Evolutionary conservation across 2,888 invertebrate genomes (phyloP), one percentile per base, ranked within the genome.

Genomic region (Diarsia rubi): DNA sequence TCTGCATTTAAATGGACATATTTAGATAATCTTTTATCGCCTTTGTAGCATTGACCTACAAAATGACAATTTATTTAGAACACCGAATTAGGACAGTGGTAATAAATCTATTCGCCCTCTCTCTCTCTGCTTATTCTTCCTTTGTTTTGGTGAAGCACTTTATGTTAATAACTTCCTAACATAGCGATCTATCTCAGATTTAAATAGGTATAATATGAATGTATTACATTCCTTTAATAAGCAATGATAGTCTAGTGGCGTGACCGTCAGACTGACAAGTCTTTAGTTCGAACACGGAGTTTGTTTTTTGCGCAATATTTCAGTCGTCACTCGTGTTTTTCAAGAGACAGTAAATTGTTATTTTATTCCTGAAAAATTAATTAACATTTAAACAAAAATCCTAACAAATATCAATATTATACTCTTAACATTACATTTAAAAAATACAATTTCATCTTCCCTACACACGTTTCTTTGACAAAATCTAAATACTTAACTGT

Each of bases 41-140:
- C 2, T 69, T n/a, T 44, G n/a, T 54, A 79, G 62, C 67, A 67
- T 74, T 79, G 79, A 73, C 69, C 77, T n/a, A 57, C n/a, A 44
- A 62, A 74, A 62, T 11, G 24, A 65, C 71, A 52, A 82, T 84
- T 69, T 72, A 84, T 82, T 52, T 68, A 3, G 4, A 19, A 44
- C 69, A 84, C 69, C 69, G 52, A 73, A 73, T 82, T 75, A 79
- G 74, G 62, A 73, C 42, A 63, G 44, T 12, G 27, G 64, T 47
- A 45, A 75, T 82, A 82, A 84, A 86, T 78, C 65, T 76, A 27
- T 69, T 72, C 16, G 27, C 67, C 69, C 37, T 70, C 44, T 70
- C 44, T 70, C 27, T 31, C 45, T 70, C 24, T 31, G 14, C 45
- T 47, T 57, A 47, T 47, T 54, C 2, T 52, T 42, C 12, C 19